phyloP scores from a whole-genome alignment of 2,797 vertebrate species.

The Malacoraja senta region DNA sequence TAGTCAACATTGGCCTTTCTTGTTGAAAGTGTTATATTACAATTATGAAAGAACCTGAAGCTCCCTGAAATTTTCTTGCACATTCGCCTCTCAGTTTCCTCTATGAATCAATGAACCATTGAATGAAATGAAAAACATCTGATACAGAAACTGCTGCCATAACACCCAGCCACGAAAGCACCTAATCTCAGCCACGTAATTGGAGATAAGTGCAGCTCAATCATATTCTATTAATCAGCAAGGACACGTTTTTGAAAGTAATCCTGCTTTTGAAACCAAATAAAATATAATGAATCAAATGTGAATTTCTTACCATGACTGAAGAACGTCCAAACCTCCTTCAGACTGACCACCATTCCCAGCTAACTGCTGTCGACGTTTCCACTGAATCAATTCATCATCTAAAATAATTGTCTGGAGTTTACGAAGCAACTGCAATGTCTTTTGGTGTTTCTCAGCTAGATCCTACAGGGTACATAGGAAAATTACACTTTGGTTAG shows the following conservation, averaged over 20 bases:
- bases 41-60: too few species aligned
- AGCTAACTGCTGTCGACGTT: slow-evolving; percentile 84
- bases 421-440: slow-evolving; percentile 75
- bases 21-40: too few species aligned
- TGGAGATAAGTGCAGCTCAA: background rate
- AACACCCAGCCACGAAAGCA: background rate
- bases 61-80: background rate
- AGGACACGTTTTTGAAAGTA: background rate
- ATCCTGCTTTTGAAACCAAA: background rate
- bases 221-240: too few species aligned
- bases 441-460: slow-evolving; percentile 88
- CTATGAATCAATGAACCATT: background rate
- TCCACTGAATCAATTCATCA: slow-evolving; percentile 92
- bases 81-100: background rate
- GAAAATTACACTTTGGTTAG: background rate
- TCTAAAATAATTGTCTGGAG: slow-evolving; percentile 89
- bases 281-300: background rate
- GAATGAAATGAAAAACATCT: background rate
- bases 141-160: background rate
- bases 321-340: slow-evolving; percentile 80
- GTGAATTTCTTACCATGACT: slow-evolving; percentile 68
- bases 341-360: slow-evolving; percentile 80
- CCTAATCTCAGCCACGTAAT: background rate
- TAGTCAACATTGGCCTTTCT: too few species aligned
- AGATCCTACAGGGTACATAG: slow-evolving; percentile 61